Percentiles rank a stretch among this genome's conserved stretches.
phyloP scores from a whole-genome alignment of 2,113 vertebrate species.

The Felis chaus region DNA sequence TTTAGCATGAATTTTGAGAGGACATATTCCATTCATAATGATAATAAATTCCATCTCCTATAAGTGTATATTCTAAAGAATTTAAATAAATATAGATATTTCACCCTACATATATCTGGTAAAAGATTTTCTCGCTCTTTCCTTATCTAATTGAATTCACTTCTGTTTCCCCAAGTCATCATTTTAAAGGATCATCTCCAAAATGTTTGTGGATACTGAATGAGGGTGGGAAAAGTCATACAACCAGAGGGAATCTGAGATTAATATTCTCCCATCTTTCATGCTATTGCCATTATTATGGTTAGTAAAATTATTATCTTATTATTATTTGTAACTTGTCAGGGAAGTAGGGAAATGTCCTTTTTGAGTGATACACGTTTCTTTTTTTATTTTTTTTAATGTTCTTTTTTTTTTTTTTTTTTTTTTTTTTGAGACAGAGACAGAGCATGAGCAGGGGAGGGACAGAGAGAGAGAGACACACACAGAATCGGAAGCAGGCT shows the following conservation, averaged over 20 bases:
- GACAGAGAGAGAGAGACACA: too few species aligned
- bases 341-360: not conserved
- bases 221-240: not conserved
- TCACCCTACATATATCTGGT: not conserved
- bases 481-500: too few species aligned
- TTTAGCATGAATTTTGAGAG: not conserved
- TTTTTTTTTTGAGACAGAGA: too few species aligned
- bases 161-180: not conserved
- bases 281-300: not conserved
- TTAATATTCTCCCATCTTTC: not conserved
- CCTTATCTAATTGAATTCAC: not conserved
- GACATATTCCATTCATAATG: not conserved
- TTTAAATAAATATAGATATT: not conserved
- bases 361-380: not conserved
- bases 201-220: not conserved
- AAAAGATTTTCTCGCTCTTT: not conserved
- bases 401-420: fast-evolving
- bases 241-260: not conserved
- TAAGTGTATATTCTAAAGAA: not conserved
- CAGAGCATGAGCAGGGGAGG: too few species aligned
- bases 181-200: not conserved
- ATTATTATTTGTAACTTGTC: not conserved
- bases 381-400: too few species aligned
- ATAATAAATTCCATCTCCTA: not conserved
- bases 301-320: not conserved